Conservation (phyloP, 2,113 vertebrate species). For the Gopherus flavomarginatus region DNA sequence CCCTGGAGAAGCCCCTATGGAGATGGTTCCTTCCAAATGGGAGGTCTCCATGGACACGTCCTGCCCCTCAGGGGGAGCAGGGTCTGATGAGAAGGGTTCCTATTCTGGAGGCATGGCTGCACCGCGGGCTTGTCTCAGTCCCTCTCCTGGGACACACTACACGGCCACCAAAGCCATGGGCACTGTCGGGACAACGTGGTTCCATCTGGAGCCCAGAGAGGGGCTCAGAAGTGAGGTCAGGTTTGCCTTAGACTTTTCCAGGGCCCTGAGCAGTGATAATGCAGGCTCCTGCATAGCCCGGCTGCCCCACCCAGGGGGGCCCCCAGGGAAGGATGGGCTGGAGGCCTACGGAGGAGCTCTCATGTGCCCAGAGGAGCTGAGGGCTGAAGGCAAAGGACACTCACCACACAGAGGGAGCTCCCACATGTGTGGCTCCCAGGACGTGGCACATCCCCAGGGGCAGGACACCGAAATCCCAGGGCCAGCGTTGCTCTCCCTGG, state of each 20-base stretch:
- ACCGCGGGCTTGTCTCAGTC: not conserved
- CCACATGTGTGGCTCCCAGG: not conserved
- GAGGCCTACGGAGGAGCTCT: fast-evolving
- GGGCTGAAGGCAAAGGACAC: not conserved
- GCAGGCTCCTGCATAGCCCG: fast-evolving
- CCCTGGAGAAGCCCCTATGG: not conserved
- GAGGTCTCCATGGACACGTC: not conserved
- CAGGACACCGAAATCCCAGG: not conserved
- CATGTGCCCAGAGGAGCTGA: fast-evolving
- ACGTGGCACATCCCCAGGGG: not conserved
- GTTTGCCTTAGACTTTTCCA: not conserved
- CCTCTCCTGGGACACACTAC: fast-evolving
- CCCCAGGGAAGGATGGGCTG: not conserved
- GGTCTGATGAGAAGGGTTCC: not conserved
- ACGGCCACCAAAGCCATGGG: not conserved
- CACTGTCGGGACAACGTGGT: not conserved
- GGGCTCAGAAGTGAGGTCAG: not conserved
- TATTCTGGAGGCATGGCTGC: fast-evolving
- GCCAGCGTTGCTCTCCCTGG: slow-evolving; percentile 41
- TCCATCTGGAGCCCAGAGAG: not conserved
- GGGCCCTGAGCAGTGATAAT: fast-evolving
- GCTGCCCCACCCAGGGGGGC: fast-evolving
- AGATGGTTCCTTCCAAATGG: not conserved
- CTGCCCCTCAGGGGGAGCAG: fast-evolving
- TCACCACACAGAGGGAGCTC: not conserved